These are phyloP conservation scores for Drosophila fungiperda DNA, from an alignment of 2,888 invertebrate species.

Conservation along the genomic window DNA sequence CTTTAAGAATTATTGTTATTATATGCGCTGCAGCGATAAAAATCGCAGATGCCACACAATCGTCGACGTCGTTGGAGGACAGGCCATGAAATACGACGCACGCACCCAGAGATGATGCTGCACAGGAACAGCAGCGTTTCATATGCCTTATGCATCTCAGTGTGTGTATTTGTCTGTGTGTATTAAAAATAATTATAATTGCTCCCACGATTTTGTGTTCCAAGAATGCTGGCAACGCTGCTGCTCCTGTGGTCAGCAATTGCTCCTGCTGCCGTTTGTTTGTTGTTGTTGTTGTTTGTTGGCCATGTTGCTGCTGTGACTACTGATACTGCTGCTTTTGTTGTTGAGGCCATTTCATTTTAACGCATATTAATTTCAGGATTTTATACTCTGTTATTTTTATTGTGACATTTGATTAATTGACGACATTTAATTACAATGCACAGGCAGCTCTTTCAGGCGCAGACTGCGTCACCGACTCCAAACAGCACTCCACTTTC, in stretches of 20 bases:
- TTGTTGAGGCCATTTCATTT: slow-evolving; percentile 79
- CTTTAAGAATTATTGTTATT: slow-evolving; percentile 85
- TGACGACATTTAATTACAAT: slow-evolving; percentile 85
- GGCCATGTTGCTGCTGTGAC: slow-evolving; percentile 36
- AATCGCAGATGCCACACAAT: slow-evolving; percentile 82
- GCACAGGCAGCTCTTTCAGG: slow-evolving; percentile 74
- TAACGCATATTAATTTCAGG: slow-evolving; percentile 82
- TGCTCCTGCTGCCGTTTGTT: slow-evolving; percentile 53
- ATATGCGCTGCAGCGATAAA: slow-evolving; percentile 81
- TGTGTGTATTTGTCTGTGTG: slow-evolving; percentile 52
- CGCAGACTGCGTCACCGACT: slow-evolving; percentile 42
- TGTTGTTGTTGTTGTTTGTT: slow-evolving; percentile 47
- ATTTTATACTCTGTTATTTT: slow-evolving; percentile 80
- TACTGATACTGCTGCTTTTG: slow-evolving; percentile 49
- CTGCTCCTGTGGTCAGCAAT: slow-evolving; percentile 68
- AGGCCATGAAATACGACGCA: slow-evolving; percentile 76
- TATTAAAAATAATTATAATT: slow-evolving; percentile 85
- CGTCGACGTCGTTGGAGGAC: slow-evolving; percentile 70
- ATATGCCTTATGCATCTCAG: slow-evolving; percentile 64
- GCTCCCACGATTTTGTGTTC: slow-evolving; percentile 85
- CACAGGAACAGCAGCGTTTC: slow-evolving; percentile 44
- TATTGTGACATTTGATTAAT: slow-evolving; percentile 85
- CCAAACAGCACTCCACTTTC: slow-evolving; percentile 17
- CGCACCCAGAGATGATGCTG: slow-evolving; percentile 65
- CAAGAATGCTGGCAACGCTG: slow-evolving; percentile 71